phyloP scores from a whole-genome alignment of 2,797 vertebrate species.

The Crocodylus rhombifer region DNA sequence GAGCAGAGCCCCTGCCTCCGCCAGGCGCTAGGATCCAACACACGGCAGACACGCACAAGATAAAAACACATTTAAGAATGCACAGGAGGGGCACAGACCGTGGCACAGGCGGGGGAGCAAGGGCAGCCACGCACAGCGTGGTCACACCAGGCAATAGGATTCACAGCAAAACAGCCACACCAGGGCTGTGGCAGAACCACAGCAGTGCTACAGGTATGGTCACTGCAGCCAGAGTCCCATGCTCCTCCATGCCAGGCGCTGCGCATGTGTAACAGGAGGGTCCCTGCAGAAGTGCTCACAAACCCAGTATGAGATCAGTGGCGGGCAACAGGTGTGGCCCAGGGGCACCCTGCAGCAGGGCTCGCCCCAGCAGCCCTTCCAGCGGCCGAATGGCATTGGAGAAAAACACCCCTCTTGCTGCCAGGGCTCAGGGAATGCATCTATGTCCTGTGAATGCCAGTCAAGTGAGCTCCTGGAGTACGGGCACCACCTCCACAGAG shows the following conservation, averaged over 20 bases:
- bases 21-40: too few species aligned
- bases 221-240: background rate
- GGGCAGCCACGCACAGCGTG: too few species aligned
- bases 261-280: background rate
- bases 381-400: fast-evolving
- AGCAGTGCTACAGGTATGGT: background rate
- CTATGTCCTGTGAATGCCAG: background rate
- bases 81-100: too few species aligned
- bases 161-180: too few species aligned
- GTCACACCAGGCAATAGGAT: too few species aligned
- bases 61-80: too few species aligned
- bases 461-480: background rate
- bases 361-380: background rate
- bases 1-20: too few species aligned
- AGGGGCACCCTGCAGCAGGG: background rate
- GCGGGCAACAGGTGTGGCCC: background rate
- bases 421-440: background rate
- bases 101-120: too few species aligned
- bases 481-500: background rate
- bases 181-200: too few species aligned
- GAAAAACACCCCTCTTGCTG: background rate
- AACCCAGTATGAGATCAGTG: too few species aligned
- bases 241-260: background rate
- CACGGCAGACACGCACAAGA: too few species aligned
- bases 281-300: background rate